Conservation (phyloP, 2,888 invertebrate species). For the Hybos culiciformis region DNA sequence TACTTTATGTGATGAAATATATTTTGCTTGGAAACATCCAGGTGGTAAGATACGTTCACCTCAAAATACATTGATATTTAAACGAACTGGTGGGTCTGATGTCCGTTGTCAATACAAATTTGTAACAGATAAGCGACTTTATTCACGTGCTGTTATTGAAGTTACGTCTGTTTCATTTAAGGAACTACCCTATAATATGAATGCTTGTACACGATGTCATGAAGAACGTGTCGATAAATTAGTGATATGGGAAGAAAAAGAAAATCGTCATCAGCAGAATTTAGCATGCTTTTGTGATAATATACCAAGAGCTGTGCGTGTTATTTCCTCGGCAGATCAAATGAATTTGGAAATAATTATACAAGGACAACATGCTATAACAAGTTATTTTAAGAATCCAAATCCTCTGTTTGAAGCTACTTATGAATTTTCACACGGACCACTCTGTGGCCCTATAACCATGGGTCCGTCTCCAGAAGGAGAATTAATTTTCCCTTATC, state of each 20-base stretch:
- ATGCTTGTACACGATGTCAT: constrained; percentile 72
- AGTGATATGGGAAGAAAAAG: constrained; percentile 63
- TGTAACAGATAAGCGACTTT: constrained; percentile 67
- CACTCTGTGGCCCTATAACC: constrained; percentile 72
- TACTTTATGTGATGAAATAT: constrained; percentile 76
- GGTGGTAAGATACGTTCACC: constrained; percentile 69
- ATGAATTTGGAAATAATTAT: constrained; percentile 69
- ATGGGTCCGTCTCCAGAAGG: constrained; percentile 69
- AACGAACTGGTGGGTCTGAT: constrained; percentile 58
- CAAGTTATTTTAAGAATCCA: constrained; percentile 77
- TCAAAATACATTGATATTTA: constrained; percentile 75
- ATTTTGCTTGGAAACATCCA: constrained; percentile 69
- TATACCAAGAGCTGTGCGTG: constrained; percentile 45
- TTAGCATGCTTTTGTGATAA: constrained; percentile 63
- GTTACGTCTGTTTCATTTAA: constrained; percentile 67
- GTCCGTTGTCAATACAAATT: constrained; percentile 73
- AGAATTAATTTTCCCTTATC: constrained; percentile 74
- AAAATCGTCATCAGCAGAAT: constrained; percentile 48
- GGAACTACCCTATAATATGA: constrained; percentile 64
- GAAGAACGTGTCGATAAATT: constrained; percentile 76
- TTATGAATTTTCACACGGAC: constrained; percentile 82
- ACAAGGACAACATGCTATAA: constrained; percentile 71
- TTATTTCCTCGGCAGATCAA: constrained; percentile 68
- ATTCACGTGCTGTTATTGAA: constrained; percentile 65
- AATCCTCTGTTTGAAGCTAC: constrained; percentile 72